These are phyloP conservation scores for Calephelis virginiensis DNA, from an alignment of 1,140 invertebrate species.

Conservation along the genomic window DNA sequence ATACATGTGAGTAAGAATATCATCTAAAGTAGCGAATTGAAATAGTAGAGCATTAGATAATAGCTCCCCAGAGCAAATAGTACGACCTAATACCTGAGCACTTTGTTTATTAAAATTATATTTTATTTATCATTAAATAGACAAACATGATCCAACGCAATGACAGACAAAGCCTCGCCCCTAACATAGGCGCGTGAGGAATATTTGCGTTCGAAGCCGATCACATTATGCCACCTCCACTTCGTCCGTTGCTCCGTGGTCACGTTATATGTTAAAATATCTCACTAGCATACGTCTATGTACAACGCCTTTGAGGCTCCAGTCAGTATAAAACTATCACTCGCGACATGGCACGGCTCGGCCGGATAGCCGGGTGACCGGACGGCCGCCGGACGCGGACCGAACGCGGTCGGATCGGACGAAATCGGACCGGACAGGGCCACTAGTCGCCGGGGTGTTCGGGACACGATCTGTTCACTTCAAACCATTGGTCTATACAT, in stretches of 20 bases:
- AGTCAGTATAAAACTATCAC: conserved; percentile 71
- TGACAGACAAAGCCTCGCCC: neutral
- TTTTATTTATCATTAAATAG: neutral
- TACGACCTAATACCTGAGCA: conserved; percentile 5
- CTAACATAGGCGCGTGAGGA: neutral
- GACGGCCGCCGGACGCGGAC: conserved; percentile 30
- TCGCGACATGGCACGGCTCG: conserved; percentile 40
- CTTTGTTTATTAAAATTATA: neutral
- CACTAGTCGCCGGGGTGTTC: conserved; percentile 96
- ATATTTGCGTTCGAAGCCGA: conserved; percentile 29
- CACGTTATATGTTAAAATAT: conserved; percentile 68
- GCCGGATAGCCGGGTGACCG: too few species aligned
- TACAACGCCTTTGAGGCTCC: conserved; percentile 57
- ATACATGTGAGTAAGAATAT: neutral
- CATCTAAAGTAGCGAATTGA: neutral
- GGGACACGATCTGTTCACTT: conserved; percentile 97
- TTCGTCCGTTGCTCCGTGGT: neutral
- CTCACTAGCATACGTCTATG: conserved; percentile 72
- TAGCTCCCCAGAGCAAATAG: neutral
- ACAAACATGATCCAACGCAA: neutral
- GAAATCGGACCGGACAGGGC: conserved; percentile 20
- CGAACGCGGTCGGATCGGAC: conserved; percentile 4
- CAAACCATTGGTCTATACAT: conserved; percentile 98
- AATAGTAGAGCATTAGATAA: neutral
- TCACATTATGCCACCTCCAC: neutral